Evolutionary conservation across 2,888 invertebrate genomes (phyloP).

Genomic region (Nebria salina): DNA sequence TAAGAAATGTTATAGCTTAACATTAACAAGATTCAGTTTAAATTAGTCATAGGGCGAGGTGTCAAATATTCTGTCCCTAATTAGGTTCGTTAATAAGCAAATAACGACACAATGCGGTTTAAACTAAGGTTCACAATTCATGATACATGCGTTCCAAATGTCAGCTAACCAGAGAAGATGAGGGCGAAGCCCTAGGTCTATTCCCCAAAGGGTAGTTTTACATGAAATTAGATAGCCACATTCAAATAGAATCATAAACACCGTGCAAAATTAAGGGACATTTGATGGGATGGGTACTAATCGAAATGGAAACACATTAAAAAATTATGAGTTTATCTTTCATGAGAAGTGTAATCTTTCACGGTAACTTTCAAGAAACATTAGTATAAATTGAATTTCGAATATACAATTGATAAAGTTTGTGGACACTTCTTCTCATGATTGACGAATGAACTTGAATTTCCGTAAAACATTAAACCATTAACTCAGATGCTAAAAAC

Average conservation of each 20-base stretch:
- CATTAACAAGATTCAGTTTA: not conserved
- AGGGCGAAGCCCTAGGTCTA: not conserved
- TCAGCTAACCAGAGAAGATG: not conserved
- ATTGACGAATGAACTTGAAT: too few species aligned
- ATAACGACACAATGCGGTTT: conserved; percentile 5
- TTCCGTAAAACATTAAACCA: too few species aligned
- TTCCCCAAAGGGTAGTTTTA: not conserved
- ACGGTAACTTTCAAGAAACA: too few species aligned
- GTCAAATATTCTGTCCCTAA: conserved; percentile 8
- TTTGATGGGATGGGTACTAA: not conserved
- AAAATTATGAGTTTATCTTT: not conserved
- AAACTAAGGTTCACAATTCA: not conserved
- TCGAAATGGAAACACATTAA: not conserved
- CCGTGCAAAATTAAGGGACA: not conserved
- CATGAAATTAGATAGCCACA: conserved; percentile 12
- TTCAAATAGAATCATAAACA: not conserved
- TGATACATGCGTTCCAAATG: not conserved
- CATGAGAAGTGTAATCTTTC: not conserved
- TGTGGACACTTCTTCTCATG: too few species aligned
- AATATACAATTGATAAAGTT: too few species aligned
- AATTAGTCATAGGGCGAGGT: not conserved
- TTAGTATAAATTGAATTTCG: too few species aligned
- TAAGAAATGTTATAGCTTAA: too few species aligned
- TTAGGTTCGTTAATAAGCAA: conserved; percentile 19
- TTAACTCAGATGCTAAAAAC: too few species aligned